Evolutionary conservation across 2,888 invertebrate genomes (phyloP), one percentile per base, ranked within the genome.

Genomic region (Nomada fabriciana): DNA sequence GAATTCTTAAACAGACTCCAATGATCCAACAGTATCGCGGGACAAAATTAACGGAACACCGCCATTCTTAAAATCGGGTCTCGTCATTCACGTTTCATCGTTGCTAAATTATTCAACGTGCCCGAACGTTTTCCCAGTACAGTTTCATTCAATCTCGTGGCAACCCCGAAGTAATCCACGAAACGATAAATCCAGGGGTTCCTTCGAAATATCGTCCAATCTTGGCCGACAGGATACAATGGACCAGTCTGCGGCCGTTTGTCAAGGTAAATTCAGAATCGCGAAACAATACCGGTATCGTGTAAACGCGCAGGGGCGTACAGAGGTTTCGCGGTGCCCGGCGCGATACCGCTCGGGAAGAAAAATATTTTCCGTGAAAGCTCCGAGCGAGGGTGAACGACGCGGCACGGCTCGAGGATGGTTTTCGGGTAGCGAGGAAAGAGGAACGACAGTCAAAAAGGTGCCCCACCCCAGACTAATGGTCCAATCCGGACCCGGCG

Each of bases 401-500:
- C 60, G 64, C 68, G 72, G 59, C 79, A 64, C 76, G 55, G 82
- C 29, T 42, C 77, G 57, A 64, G 80, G 85, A 77, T 75, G 83
- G 85, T 78, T 85, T 84, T 78, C 86, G 72, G 82, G 78, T 10
- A 61, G 82, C 80, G 89, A 88, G 87, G 89, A 86, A 87, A 85
- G 85, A 81, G 87, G 84, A 73, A 84, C 80, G 83, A 79, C 80
- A 86, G 87, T 88, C 86, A 87, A 90, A 88, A 89, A 89, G 86
- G 90, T 88, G 85, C 90, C 90, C 90, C 89, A 89, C 90, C 88
- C 90, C 82, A 85, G 83, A 76, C 68, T 72, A 81, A 88, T 86
- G 90, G 90, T 89, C 93, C 93, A 93, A 93, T 93, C 90, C 88
- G 89, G 87, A 86, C 85, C 83, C 87, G 81, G 71, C 86, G 47